phyloP scores from a whole-genome alignment of 2,888 invertebrate species.

The Hydriomena furcata region DNA sequence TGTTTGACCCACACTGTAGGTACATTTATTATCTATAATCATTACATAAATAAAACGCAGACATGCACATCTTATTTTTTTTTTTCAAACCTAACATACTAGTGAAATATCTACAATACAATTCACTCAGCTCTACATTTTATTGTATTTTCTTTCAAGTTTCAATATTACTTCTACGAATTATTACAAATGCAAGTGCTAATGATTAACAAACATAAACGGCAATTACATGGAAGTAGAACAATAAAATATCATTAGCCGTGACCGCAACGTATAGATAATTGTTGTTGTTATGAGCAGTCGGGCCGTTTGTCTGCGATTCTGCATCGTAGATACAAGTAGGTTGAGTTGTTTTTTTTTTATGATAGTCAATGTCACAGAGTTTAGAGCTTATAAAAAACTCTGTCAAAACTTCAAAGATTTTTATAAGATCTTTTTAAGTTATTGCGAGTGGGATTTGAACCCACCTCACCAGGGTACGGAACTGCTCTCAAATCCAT shows the following conservation, averaged over 20 bases:
- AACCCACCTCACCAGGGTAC: too few relatives aligned
- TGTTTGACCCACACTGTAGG: too few relatives aligned
- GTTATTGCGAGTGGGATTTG: too few relatives aligned
- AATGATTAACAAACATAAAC: slow-evolving; percentile 35
- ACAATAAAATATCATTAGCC: slow-evolving; percentile 44
- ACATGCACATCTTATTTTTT: too few relatives aligned
- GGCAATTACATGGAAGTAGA: slow-evolving; percentile 41
- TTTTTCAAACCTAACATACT: too few relatives aligned
- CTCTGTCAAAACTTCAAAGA: neutral
- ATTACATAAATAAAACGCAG: too few relatives aligned
- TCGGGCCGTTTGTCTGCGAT: slow-evolving; percentile 42
- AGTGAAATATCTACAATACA: neutral
- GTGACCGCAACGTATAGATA: slow-evolving; percentile 46
- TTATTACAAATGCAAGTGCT: slow-evolving; percentile 26
- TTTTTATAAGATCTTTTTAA: too few relatives aligned
- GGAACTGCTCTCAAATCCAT: too few relatives aligned
- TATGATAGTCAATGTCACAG: slow-evolving; percentile 6
- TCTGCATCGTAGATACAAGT: slow-evolving; percentile 1
- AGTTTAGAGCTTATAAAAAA: neutral
- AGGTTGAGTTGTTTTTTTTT: too few relatives aligned
- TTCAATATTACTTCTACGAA: slow-evolving; percentile 16
- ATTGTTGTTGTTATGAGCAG: slow-evolving; percentile 52
- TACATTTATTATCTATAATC: too few relatives aligned
- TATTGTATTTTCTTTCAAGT: slow-evolving; percentile 3
- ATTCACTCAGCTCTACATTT: slow-evolving; percentile 1